Percentiles rank a stretch among this genome's conserved stretches.
These are phyloP conservation scores for Petaurus breviceps DNA, from an alignment of 2,113 vertebrate species.

Conservation along the genomic window DNA sequence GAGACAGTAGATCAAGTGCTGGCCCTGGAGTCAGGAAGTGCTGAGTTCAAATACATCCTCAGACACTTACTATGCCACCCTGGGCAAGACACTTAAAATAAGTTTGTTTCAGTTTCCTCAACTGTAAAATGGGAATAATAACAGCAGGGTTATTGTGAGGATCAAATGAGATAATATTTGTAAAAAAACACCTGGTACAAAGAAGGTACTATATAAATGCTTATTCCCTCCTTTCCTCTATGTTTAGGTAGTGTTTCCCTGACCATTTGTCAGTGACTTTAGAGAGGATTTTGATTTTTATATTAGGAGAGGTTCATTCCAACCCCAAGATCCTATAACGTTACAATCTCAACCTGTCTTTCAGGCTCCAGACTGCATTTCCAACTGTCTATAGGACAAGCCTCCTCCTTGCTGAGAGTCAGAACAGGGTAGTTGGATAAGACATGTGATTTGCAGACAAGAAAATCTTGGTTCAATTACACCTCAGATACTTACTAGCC, in stretches of 20 bases:
- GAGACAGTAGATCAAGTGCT: background rate
- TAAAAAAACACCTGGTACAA: background rate
- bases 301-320: background rate
- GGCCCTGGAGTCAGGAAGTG: background rate
- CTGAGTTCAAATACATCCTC: background rate
- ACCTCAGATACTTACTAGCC: background rate
- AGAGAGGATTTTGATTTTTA: background rate
- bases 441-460: background rate
- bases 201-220: background rate
- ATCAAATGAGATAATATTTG: background rate
- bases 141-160: background rate
- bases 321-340: too few species aligned
- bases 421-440: background rate
- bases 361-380: background rate
- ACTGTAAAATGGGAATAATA: background rate
- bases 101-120: background rate
- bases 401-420: background rate
- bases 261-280: background rate
- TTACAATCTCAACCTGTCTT: background rate
- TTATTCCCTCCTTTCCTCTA: background rate
- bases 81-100: background rate
- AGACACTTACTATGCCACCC: background rate
- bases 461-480: background rate
- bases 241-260: background rate
- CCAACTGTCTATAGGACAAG: background rate